Percentiles rank a stretch among this genome's conserved stretches.
Conservation (phyloP, 92 coral and sea anemone genomes). For the Epizoanthus rinbou region DNA sequence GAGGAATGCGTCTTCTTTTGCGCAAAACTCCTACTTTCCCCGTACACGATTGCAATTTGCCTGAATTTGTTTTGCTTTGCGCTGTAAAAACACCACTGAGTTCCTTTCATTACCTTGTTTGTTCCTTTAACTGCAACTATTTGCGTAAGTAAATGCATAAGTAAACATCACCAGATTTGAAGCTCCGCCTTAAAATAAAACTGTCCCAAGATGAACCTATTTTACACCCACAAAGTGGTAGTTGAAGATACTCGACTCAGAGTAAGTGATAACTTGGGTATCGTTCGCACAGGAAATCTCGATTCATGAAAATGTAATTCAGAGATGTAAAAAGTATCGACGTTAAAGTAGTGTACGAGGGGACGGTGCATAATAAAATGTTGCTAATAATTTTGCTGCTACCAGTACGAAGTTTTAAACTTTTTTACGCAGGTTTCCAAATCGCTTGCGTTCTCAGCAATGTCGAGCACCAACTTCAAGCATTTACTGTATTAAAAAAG, state of each 20-base stretch:
- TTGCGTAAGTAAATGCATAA: slow-evolving; percentile 21
- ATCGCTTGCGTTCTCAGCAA: no score
- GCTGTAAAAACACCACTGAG: slow-evolving; percentile 5
- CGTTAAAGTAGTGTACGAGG: no score
- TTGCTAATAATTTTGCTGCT: no score
- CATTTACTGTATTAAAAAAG: no score
- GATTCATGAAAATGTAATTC: background rate
- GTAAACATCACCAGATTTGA: slow-evolving; percentile 19
- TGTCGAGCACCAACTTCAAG: no score
- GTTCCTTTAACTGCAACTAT: slow-evolving; percentile 24
- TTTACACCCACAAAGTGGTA: background rate
- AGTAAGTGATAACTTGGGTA: slow-evolving; percentile 7
- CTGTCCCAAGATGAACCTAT: background rate
- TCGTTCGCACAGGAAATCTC: background rate
- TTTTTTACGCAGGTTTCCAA: no score
- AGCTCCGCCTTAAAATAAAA: slow-evolving; percentile 19
- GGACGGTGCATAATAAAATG: no score
- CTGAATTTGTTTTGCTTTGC: slow-evolving; percentile 1
- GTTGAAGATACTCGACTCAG: background rate
- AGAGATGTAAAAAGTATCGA: no score
- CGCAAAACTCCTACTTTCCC: background rate
- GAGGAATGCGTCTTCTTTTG: background rate
- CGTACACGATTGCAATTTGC: background rate
- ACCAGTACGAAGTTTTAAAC: no score
- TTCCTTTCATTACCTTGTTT: slow-evolving; percentile 27